Evolutionary conservation across 2,113 vertebrate genomes (phyloP).

Genomic region (Podarcis muralis): DNA sequence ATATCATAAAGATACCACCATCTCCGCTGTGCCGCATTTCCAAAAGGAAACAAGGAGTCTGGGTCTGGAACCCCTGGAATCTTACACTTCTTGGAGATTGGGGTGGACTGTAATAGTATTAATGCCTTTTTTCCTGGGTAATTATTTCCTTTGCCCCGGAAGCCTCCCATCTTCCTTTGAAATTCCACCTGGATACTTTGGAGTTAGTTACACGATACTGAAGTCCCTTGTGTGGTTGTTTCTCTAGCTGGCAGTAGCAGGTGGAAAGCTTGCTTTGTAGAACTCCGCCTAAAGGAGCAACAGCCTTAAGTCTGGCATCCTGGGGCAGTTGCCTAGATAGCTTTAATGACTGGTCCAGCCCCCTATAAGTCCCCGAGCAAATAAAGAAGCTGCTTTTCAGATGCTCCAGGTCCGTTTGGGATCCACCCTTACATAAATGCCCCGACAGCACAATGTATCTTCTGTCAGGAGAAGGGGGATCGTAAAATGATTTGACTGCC

Average conservation of each 20-base stretch:
- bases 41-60: too few relatives aligned
- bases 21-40: too few relatives aligned
- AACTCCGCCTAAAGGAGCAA: neutral
- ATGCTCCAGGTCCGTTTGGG: fast-evolving
- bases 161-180: neutral
- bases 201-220: neutral
- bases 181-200: neutral
- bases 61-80: too few relatives aligned
- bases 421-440: neutral
- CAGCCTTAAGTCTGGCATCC: neutral
- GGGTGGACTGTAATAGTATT: too few relatives aligned
- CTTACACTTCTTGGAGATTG: too few relatives aligned
- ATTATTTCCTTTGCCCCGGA: neutral
- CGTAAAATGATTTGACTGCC: constrained; percentile 64
- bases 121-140: neutral
- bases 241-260: neutral
- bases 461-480: constrained; percentile 34
- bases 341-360: neutral
- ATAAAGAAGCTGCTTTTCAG: fast-evolving
- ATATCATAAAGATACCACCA: too few relatives aligned
- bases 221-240: too few relatives aligned
- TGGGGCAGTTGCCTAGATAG: neutral
- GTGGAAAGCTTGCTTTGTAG: neutral
- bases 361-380: neutral
- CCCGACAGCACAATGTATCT: neutral